Evolutionary conservation across 2,797 vertebrate species (phyloP).

Genomic region (Mormyrops attenuatus): DNA sequence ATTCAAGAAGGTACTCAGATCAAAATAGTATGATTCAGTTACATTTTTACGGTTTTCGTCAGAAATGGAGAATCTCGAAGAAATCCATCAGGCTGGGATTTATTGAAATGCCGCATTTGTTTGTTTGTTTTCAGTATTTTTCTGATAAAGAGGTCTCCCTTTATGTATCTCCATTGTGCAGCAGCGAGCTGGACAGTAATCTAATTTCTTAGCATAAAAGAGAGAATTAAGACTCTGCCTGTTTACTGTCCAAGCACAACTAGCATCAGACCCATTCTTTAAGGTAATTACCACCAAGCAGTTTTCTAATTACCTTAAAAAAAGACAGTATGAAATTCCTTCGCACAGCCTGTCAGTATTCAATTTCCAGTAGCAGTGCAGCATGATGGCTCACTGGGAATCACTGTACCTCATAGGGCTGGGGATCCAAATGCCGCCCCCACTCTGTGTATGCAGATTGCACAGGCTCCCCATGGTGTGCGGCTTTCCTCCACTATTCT

Average conservation of each 20-base stretch:
- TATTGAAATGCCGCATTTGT: neutral
- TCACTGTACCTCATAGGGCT: neutral
- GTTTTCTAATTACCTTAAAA: neutral
- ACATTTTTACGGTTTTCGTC: neutral
- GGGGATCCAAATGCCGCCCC: neutral
- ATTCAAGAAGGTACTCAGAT: neutral
- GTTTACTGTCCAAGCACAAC: neutral
- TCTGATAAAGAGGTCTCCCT: neutral
- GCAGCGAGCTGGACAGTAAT: neutral
- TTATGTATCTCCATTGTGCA: neutral
- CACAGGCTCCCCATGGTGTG: neutral
- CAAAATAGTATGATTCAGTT: neutral
- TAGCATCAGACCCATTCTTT: neutral
- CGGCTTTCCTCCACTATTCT: neutral
- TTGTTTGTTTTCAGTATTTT: neutral
- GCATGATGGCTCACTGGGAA: neutral
- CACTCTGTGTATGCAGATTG: neutral
- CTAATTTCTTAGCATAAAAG: neutral
- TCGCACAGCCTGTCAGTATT: neutral
- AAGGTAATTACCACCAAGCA: neutral
- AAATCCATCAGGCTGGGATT: neutral
- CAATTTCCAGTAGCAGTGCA: neutral
- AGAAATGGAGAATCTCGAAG: neutral
- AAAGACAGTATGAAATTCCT: neutral
- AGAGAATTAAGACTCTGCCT: neutral